Evolutionary conservation across 2,888 invertebrate species (phyloP).

Genomic region (Drosophila subquinaria): DNA sequence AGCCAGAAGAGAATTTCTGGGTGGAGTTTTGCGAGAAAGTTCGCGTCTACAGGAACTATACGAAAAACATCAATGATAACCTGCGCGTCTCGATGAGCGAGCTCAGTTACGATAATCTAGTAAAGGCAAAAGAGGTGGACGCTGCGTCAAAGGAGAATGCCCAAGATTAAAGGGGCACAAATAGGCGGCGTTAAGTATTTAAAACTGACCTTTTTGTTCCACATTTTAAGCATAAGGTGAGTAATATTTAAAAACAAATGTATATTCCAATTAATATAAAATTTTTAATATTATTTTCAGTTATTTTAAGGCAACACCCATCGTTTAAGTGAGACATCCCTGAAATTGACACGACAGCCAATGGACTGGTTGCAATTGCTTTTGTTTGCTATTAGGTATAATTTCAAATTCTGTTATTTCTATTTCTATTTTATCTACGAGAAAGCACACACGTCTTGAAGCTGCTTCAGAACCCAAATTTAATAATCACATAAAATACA

Average conservation of each 20-base stretch:
- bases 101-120: slow-evolving; percentile 72
- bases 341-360: slow-evolving; percentile 9
- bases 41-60: slow-evolving; percentile 89
- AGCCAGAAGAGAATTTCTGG: slow-evolving; percentile 89
- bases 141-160: slow-evolving; percentile 16
- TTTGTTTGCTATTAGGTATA: slow-evolving; percentile 31
- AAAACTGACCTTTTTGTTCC: slow-evolving; percentile 24
- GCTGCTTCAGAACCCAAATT: slow-evolving; percentile 1
- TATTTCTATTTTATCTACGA: slow-evolving; percentile 6
- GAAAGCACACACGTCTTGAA: neutral
- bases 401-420: slow-evolving; percentile 2
- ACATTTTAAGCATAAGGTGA: slow-evolving; percentile 44
- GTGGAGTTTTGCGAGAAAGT: slow-evolving; percentile 90
- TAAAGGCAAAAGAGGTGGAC: slow-evolving; percentile 55
- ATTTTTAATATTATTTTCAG: no score
- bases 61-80: slow-evolving; percentile 87
- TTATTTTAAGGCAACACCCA: slow-evolving; percentile 36
- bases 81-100: slow-evolving; percentile 81
- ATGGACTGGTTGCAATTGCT: slow-evolving; percentile 26
- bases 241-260: no score
- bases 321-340: slow-evolving; percentile 8
- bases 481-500: slow-evolving; percentile 24
- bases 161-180: slow-evolving; percentile 18
- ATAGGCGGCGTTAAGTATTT: slow-evolving; percentile 3
- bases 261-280: no score